Base-by-base conservation (phyloP, 2,113 vertebrate species). In the Cynoglossus semilaevis region DNA sequence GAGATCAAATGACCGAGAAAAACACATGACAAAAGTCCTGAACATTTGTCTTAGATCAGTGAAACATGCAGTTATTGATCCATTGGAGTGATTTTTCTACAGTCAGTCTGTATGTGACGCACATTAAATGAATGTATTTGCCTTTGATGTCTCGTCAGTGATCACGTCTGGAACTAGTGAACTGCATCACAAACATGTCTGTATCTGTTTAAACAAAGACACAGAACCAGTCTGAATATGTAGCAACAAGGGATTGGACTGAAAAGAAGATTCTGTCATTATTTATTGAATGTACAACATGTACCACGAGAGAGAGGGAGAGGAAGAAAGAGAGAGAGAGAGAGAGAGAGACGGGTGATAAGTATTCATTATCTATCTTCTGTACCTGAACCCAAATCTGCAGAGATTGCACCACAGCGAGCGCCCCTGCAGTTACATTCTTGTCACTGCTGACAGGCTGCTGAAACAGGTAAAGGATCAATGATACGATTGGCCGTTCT, bases 201-300 rank as follows among this genome's bases (percentile, higher is more conserved):
- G 36, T 50, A 38, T 40, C n/a, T 64, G 36, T 50, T 41, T 1
- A 12, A 2, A 29, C 22, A 6, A 29, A 29, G 22, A 29, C 22
- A 29, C 22, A 29, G 22, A 29, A 29, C 22, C 22, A 29, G 22
- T 29, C 22, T 49, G 52, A 43, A 65, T 54, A 55, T 49, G 56
- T 42, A n/a, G 48, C 36, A 70, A 64, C 67, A 29, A 6, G 22
- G 6, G 22, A 29, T 29, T 29, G 22, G 22, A 29, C 6, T 29
- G 22, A 29, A 29, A 29, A 29, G 22, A 29, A 29, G 22, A 29
- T 29, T 6, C 6, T 29, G 6, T 29, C 2, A 29, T 29, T 29
- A 4, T 29, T 29, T 6, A 29, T 29, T 29, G n/a, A n/a, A n/a
- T n/a, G n/a, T n/a, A n/a, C n/a, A n/a, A n/a, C n/a, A n/a, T n/a